A percentile compares a stretch with the other conserved stretches of the same genome.
These are phyloP conservation scores for Caenorhabditis tropicalis DNA, from an alignment of 1,140 invertebrate genomes.

Conservation along the genomic window DNA sequence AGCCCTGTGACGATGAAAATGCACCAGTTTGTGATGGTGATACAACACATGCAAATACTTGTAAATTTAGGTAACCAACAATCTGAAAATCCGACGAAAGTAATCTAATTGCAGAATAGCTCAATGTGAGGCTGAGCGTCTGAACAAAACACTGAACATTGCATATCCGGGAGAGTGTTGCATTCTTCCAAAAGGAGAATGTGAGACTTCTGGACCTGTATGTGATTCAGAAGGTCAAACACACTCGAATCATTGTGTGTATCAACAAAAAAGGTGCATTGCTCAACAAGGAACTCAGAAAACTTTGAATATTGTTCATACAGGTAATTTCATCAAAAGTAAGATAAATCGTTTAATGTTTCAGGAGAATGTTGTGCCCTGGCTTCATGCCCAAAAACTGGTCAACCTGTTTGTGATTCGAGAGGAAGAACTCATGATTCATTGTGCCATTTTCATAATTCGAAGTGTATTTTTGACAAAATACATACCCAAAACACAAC, in stretches of 20 bases:
- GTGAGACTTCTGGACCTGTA: conserved; percentile 46
- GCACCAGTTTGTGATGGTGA: conserved; percentile 51
- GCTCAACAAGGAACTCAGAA: conserved; percentile 32
- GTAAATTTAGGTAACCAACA: conserved; percentile 44
- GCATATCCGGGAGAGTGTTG: conserved; percentile 55
- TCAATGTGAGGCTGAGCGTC: conserved; percentile 53
- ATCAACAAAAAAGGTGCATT: conserved; percentile 50
- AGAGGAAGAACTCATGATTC: conserved; percentile 51
- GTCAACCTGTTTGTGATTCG: conserved; percentile 52
- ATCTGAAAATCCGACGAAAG: neutral
- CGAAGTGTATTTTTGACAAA: conserved; percentile 56
- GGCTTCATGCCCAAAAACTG: conserved; percentile 45
- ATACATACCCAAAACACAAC: conserved; percentile 47
- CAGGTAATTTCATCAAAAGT: conserved; percentile 47
- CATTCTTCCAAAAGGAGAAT: conserved; percentile 39
- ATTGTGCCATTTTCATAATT: conserved; percentile 55
- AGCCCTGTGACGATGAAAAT: conserved; percentile 44
- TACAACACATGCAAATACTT: conserved; percentile 48
- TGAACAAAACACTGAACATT: neutral
- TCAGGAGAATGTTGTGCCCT: conserved; percentile 54
- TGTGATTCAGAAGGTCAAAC: conserved; percentile 55
- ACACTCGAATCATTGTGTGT: conserved; percentile 43
- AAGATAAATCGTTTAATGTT: neutral
- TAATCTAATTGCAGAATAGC: conserved; percentile 47
- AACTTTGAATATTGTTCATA: conserved; percentile 46